Evolutionary conservation across 2,113 vertebrate genomes (phyloP).

Genomic region (Isurus oxyrinchus): DNA sequence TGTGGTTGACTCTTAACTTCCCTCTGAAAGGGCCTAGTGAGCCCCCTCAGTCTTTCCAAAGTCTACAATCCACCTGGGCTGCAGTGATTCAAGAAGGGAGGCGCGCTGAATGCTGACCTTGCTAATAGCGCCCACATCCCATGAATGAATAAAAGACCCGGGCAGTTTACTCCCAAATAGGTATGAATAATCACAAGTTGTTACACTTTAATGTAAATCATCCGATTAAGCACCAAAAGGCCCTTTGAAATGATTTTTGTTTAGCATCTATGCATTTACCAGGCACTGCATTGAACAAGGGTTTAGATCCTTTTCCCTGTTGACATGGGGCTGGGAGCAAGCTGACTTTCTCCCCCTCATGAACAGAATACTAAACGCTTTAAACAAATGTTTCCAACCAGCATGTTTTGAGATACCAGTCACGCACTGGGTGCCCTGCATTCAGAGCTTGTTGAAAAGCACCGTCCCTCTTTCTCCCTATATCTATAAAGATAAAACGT

Average conservation of each 20-base stretch:
- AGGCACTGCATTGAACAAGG: too few relatives aligned
- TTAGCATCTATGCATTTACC: background rate
- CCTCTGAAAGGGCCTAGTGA: too few relatives aligned
- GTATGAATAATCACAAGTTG: background rate
- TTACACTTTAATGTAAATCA: background rate
- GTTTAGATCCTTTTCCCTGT: background rate
- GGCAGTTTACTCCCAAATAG: background rate
- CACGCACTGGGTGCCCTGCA: background rate
- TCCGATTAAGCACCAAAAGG: background rate
- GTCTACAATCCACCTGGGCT: too few relatives aligned
- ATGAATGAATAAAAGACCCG: background rate
- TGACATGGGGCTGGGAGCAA: background rate
- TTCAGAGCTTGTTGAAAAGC: too few relatives aligned
- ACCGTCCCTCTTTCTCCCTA: background rate
- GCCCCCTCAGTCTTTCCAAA: too few relatives aligned
- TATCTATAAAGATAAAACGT: background rate
- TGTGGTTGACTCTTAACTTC: too few relatives aligned
- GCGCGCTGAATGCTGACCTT: too few relatives aligned
- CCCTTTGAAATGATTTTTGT: background rate
- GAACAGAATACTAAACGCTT: background rate
- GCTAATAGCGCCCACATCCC: too few relatives aligned
- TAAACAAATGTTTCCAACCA: background rate
- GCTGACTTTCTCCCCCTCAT: background rate
- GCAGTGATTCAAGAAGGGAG: too few relatives aligned
- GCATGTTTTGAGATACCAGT: background rate